phyloP scores from a whole-genome alignment of 1,140 invertebrate genomes.

The Dermatophagoides farinae region DNA sequence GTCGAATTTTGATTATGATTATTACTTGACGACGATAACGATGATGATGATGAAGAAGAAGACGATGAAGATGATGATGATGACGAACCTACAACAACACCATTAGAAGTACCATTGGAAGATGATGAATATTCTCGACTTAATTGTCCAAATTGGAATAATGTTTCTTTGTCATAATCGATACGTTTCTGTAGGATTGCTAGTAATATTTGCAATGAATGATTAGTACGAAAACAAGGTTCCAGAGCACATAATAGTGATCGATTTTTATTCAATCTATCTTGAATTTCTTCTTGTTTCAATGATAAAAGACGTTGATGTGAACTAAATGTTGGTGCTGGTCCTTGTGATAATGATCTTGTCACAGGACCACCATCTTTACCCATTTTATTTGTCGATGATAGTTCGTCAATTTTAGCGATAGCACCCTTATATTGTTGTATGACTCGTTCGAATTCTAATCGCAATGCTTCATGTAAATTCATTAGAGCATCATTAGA shows the following conservation, averaged over 20 bases:
- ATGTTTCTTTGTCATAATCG: slow-evolving; percentile 44
- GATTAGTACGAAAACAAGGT: slow-evolving; percentile 31
- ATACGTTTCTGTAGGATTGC: slow-evolving; percentile 40
- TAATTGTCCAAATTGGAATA: slow-evolving; percentile 39
- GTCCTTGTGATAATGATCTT: slow-evolving; percentile 34
- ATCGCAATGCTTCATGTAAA: slow-evolving; percentile 8
- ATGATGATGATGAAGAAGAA: background rate
- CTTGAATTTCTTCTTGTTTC: slow-evolving; percentile 47
- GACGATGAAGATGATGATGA: background rate
- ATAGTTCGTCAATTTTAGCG: slow-evolving; percentile 61
- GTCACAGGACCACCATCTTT: slow-evolving; percentile 16
- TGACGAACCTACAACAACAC: background rate
- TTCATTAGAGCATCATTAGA: slow-evolving; percentile 34
- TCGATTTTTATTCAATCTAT: slow-evolving; percentile 74
- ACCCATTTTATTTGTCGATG: slow-evolving; percentile 28
- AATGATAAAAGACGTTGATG: slow-evolving; percentile 69
- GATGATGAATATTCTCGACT: slow-evolving; percentile 39
- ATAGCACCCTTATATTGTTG: slow-evolving; percentile 68
- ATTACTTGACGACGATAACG: no score
- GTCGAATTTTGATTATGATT: background rate
- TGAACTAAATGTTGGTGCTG: slow-evolving; percentile 43
- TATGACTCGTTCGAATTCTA: slow-evolving; percentile 54
- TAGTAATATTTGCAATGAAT: slow-evolving; percentile 35
- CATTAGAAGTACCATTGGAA: background rate
- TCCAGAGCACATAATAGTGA: slow-evolving; percentile 64